Evolutionary conservation across 2,797 vertebrate species (phyloP), one percentile per base, ranked within the genome.

Genomic region (Toxotes lorentzi): DNA sequence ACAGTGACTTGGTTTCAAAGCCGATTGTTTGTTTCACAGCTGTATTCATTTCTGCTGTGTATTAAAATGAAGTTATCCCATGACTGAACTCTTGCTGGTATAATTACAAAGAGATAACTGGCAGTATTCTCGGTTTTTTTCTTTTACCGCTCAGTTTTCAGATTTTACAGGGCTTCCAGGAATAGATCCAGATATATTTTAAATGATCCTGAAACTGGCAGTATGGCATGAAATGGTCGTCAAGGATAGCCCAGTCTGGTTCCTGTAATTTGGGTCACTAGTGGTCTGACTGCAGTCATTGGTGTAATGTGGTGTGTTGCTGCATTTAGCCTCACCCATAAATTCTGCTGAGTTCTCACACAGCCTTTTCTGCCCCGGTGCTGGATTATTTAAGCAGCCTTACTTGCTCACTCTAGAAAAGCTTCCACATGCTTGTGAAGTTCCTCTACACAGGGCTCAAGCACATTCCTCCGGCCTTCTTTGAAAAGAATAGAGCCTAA

Each of bases 271-370:
- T 84, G 66, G 76, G 79, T 76, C 79, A 72, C 70, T 61, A 58
- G 79, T 63, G 67, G 71, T 81, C 81, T 38, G 81, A 72, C 76
- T 86, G 84, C 76, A 85, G 90, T 81, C 70, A 32, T 34, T 70
- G 78, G 70, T 68, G 80, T 68, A 84, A 81, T 88, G 86, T 76
- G 83, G 86, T 85, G 70, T 64, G 79, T 73, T 84, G 79, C 94
- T 89, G 85, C 89, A 90, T 95, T 95, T 93, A 93, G 95, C 85
- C 60, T 38, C 38, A 6, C 90, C 89, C 92, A 63, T 91, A 89
- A 91, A 94, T 92, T 93, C 85, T 91, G 90, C 92, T 88, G 92
- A 91, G 71, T 82, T 88, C 82, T 87, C 89, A 72, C 78, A 82
- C 80, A 79, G 84, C 85, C 87, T 85, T 90, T 86, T 83, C 88